Conservation (phyloP, 2,797 vertebrate genomes). For the Anomalospiza imberbis region DNA sequence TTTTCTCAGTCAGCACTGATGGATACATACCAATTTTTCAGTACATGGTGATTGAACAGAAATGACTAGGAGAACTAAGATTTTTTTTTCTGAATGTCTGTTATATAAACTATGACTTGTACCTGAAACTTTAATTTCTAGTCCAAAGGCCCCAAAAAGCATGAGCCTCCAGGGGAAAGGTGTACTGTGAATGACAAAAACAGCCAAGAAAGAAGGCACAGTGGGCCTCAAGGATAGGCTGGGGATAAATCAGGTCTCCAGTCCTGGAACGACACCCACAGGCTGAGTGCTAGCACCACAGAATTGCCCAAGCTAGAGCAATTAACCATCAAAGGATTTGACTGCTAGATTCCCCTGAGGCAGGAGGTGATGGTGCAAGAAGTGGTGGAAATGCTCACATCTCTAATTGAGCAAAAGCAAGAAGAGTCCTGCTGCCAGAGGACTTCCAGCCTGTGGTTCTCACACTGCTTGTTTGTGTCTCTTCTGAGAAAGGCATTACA, state of each 20-base stretch:
- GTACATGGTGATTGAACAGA: neutral
- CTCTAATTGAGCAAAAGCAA: neutral
- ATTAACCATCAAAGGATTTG: neutral
- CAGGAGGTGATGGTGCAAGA: accelerated
- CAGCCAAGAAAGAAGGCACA: neutral
- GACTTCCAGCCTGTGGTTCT: neutral
- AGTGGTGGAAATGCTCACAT: neutral
- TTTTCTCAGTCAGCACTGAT: neutral
- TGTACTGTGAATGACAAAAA: neutral
- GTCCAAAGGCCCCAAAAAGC: neutral
- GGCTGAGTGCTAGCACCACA: neutral
- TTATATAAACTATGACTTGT: neutral
- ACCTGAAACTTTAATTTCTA: neutral
- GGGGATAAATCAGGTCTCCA: neutral
- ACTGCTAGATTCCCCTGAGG: neutral
- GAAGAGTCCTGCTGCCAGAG: neutral
- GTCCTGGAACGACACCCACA: neutral
- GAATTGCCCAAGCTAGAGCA: neutral
- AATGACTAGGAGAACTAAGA: neutral
- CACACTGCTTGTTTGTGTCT: accelerated
- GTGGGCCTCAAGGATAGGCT: neutral
- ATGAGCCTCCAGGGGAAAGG: neutral
- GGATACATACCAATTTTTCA: neutral
- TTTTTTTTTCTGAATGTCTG: neutral
- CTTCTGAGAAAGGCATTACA: accelerated